Conservation (phyloP, 2,797 vertebrate species). For the Oreortyx pictus region DNA sequence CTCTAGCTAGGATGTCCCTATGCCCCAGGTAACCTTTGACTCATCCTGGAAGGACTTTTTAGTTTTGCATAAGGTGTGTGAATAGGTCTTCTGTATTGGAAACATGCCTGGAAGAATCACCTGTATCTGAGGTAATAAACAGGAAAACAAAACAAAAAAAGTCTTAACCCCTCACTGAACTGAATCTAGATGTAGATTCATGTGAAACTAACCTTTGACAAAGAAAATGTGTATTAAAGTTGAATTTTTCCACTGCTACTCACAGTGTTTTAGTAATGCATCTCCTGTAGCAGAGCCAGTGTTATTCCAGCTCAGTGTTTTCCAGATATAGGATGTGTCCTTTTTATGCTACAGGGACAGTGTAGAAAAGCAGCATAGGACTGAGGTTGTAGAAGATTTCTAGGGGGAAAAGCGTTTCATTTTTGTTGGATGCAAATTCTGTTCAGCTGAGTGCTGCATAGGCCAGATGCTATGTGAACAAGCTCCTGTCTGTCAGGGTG, state of each 20-base stretch:
- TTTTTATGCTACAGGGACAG: neutral
- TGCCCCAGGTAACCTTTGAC: neutral
- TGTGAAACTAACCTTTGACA: neutral
- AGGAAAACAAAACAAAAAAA: neutral
- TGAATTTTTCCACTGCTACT: neutral
- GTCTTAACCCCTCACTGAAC: neutral
- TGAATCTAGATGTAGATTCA: neutral
- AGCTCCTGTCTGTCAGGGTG: slow-evolving; percentile 28
- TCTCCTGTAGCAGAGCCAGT: neutral
- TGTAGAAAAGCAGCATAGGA: neutral
- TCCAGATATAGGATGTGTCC: neutral
- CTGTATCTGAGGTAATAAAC: neutral
- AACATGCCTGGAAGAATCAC: neutral
- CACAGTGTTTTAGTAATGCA: neutral
- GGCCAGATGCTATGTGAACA: slow-evolving; percentile 25
- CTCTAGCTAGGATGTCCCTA: neutral
- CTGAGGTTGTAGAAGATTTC: neutral
- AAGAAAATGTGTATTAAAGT: neutral
- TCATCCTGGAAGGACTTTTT: neutral
- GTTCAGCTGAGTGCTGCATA: neutral
- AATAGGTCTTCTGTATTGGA: neutral
- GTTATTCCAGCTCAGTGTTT: neutral
- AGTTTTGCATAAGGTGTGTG: neutral
- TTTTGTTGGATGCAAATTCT: slow-evolving; percentile 14
- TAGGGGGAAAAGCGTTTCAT: neutral